A percentile compares a stretch with the other conserved stretches of the same genome.
These are phyloP conservation scores for Tuta absoluta DNA, from an alignment of 2,888 invertebrate genomes.

Conservation along the genomic window DNA sequence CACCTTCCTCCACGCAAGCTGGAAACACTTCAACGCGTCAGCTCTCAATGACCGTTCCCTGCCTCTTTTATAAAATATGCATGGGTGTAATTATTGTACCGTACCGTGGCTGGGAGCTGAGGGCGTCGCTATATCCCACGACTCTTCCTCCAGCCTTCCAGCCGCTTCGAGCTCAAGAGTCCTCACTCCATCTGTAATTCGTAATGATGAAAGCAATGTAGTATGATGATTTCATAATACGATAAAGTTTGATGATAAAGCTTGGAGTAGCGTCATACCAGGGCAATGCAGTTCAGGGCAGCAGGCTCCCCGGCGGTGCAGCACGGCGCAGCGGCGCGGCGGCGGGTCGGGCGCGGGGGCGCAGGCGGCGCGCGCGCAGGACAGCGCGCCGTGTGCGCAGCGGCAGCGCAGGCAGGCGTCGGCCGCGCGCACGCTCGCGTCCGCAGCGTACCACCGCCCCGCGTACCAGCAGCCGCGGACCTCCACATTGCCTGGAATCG, in stretches of 20 bases:
- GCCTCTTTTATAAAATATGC: neutral
- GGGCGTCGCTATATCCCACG: slow-evolving; percentile 5
- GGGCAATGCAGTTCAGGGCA: slow-evolving; percentile 90
- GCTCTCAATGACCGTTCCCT: slow-evolving; percentile 28
- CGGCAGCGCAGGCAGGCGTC: slow-evolving; percentile 90
- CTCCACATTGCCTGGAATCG: neutral
- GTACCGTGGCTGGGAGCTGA: slow-evolving; percentile 24
- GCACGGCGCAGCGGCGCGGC: slow-evolving; percentile 86
- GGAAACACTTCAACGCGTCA: slow-evolving; percentile 54
- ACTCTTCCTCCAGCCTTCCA: slow-evolving; percentile 47
- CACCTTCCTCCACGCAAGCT: slow-evolving; percentile 87
- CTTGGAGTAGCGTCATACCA: slow-evolving; percentile 60
- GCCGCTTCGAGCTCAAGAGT: slow-evolving; percentile 53
- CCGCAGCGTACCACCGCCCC: slow-evolving; percentile 84
- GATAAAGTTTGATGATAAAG: too few relatives aligned
- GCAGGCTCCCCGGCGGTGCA: slow-evolving; percentile 85
- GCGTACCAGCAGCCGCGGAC: slow-evolving; percentile 85
- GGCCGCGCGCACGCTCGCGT: slow-evolving; percentile 83
- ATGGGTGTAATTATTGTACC: neutral
- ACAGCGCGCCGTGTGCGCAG: slow-evolving; percentile 86
- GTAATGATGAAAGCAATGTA: neutral
- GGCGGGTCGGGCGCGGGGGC: slow-evolving; percentile 87
- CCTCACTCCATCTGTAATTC: slow-evolving; percentile 56
- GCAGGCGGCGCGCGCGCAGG: slow-evolving; percentile 90
- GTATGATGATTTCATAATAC: too few relatives aligned